Percentiles rank a stretch among this genome's conserved stretches.
phyloP scores from a whole-genome alignment of 1,140 invertebrate species.

The Bicyclus anynana region DNA sequence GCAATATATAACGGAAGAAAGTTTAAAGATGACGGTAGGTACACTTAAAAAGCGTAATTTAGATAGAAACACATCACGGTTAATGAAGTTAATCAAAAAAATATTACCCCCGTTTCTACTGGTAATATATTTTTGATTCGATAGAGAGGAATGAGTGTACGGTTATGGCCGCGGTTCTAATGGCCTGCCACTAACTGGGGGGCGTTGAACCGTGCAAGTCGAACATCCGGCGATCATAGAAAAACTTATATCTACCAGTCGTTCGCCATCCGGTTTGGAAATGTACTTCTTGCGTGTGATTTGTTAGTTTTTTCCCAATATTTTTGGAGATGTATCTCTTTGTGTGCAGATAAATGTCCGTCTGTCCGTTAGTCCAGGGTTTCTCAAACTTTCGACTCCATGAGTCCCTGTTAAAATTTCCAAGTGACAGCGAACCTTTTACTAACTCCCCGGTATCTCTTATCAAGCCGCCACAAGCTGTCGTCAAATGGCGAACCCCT shows the following conservation, averaged over 20 bases:
- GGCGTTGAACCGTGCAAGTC: constrained; percentile 30
- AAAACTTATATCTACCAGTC: constrained; percentile 31
- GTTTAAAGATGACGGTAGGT: too few species aligned
- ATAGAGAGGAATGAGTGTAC: constrained; percentile 1
- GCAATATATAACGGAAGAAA: too few species aligned
- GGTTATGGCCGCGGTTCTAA: constrained; percentile 12
- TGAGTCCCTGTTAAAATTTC: too few species aligned
- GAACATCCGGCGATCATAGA: constrained; percentile 33
- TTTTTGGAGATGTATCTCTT: neutral
- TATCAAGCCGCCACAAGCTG: too few species aligned
- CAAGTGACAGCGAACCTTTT: too few species aligned
- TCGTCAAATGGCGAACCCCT: too few species aligned
- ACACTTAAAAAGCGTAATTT: too few species aligned
- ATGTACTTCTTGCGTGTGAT: constrained; percentile 8
- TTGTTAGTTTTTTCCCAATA: neutral
- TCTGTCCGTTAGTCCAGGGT: neutral
- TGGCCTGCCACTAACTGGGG: constrained; percentile 25
- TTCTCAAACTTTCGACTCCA: neutral
- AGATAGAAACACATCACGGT: neutral
- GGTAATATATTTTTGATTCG: neutral
- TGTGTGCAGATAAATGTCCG: neutral
- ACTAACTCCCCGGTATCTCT: too few species aligned
- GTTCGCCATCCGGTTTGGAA: constrained; percentile 23
- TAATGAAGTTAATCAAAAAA: neutral
- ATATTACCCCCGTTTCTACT: neutral